Evolutionary conservation across 1,140 invertebrate genomes (phyloP).

Genomic region (Aleiodes sp.): DNA sequence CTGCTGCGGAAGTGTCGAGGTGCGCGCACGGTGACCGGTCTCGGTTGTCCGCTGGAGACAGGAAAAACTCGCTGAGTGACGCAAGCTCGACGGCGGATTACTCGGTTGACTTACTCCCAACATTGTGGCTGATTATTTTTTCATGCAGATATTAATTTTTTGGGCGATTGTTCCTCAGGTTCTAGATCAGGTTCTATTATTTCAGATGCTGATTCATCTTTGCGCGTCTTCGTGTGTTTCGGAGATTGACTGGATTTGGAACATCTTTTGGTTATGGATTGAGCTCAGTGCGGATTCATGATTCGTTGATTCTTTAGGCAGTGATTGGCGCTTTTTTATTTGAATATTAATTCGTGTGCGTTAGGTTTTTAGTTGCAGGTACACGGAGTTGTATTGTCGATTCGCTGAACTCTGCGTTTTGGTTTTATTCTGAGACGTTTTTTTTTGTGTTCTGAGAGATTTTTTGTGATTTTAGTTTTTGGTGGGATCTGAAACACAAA

Average conservation of each 20-base stretch:
- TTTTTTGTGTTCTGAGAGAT: neutral
- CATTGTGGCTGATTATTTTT: constrained; percentile 46
- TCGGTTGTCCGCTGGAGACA: constrained; percentile 62
- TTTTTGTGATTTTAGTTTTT: constrained; percentile 25
- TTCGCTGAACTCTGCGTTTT: neutral
- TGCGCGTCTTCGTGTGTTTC: too few species aligned
- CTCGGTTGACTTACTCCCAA: constrained; percentile 63
- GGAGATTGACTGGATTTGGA: too few species aligned
- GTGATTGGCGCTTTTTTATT: neutral
- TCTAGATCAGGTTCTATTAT: too few species aligned
- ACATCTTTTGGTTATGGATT: too few species aligned
- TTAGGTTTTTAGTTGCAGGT: constrained; percentile 20
- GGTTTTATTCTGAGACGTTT: neutral
- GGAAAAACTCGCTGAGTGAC: constrained; percentile 68
- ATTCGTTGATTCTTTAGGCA: constrained; percentile 12
- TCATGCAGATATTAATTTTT: constrained; percentile 39
- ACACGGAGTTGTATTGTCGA: constrained; percentile 19
- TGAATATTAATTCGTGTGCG: constrained; percentile 9
- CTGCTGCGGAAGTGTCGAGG: constrained; percentile 64
- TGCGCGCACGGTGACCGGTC: constrained; percentile 60
- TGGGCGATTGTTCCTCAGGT: too few species aligned
- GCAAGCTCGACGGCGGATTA: constrained; percentile 62
- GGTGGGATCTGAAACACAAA: constrained; percentile 60
- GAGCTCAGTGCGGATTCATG: constrained; percentile 1
- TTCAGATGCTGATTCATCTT: too few species aligned